Conservation (phyloP, 1,140 invertebrate genomes). For the Temnothorax curvispinosus region DNA sequence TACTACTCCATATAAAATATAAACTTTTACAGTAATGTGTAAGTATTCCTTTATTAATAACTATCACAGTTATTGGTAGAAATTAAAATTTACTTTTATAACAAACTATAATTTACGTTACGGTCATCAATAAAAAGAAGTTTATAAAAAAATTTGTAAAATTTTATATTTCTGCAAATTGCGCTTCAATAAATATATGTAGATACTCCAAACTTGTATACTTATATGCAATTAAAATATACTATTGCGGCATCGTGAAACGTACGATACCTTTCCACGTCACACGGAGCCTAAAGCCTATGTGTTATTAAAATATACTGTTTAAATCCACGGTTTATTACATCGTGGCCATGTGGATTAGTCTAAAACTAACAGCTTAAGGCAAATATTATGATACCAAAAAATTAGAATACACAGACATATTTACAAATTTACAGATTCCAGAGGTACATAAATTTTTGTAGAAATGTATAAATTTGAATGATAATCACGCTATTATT, state of each 20-base stretch:
- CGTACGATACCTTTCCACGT: background rate
- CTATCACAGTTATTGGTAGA: background rate
- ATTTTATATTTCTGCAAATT: background rate
- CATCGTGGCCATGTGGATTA: background rate
- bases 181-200: background rate
- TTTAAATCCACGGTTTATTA: background rate
- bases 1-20: background rate
- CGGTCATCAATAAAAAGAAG: background rate
- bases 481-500: background rate
- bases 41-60: background rate
- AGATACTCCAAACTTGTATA: background rate
- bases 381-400: background rate
- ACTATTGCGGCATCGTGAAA: background rate
- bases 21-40: background rate
- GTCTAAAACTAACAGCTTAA: conserved; percentile 16
- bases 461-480: background rate
- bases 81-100: conserved; percentile 1
- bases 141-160: background rate
- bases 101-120: background rate
- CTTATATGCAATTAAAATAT: background rate
- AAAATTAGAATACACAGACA: background rate
- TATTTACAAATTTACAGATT: background rate
- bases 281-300: background rate
- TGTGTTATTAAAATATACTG: background rate
- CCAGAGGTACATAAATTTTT: background rate